phyloP scores from a whole-genome alignment of 2,113 vertebrate species.

The Camelus bactrianus region DNA sequence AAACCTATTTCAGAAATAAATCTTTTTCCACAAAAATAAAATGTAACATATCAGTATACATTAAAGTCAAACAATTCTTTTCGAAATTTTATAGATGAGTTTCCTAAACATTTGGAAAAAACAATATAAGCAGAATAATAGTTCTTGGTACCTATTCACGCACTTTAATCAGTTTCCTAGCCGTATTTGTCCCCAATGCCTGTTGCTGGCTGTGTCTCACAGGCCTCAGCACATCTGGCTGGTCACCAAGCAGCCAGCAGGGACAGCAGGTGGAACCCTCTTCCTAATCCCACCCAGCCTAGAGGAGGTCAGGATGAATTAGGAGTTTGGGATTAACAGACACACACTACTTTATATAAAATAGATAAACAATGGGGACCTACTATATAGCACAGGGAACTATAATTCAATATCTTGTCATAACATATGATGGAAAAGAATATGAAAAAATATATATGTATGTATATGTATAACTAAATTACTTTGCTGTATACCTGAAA shows the following conservation, averaged over 20 bases:
- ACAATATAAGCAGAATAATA: not conserved
- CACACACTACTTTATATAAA: no score
- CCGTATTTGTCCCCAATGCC: not conserved
- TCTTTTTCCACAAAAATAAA: not conserved
- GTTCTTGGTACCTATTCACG: not conserved
- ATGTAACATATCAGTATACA: not conserved
- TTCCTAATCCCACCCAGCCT: not conserved
- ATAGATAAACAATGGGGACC: no score
- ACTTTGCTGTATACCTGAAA: no score
- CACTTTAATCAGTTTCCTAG: not conserved
- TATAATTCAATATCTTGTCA: no score
- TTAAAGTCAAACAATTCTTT: not conserved
- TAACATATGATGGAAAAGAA: no score
- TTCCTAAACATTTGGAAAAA: slow-evolving; percentile 18
- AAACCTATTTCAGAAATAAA: slow-evolving; percentile 13
- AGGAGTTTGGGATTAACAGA: no score
- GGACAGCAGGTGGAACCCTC: not conserved
- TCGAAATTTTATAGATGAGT: not conserved
- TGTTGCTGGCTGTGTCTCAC: not conserved
- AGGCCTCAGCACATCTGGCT: not conserved
- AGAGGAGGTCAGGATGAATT: not conserved
- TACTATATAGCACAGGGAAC: no score
- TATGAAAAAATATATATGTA: no score
- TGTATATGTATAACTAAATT: no score
- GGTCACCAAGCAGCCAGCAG: not conserved